A percentile compares a stretch with the other conserved stretches of the same genome.
These are phyloP conservation scores for Himalopsyche kuldschensis DNA, from an alignment of 2,888 invertebrate species.

Conservation along the genomic window DNA sequence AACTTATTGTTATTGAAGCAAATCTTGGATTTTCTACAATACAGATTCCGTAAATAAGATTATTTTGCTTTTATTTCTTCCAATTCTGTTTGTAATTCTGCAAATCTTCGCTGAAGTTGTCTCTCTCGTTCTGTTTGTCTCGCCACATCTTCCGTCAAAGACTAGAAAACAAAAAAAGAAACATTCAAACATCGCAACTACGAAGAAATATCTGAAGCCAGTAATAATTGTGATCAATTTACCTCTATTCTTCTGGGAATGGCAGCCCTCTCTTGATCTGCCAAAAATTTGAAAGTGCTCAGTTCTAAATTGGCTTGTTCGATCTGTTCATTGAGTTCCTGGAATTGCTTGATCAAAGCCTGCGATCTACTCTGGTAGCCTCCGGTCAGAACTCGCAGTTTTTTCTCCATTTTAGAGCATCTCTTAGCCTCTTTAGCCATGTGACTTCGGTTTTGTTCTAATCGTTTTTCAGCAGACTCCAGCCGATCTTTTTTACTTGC, in stretches of 20 bases:
- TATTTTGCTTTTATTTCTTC: conserved; percentile 49
- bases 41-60: not conserved
- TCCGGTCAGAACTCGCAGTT: conserved; percentile 89
- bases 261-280: conserved; percentile 86
- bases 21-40: not conserved
- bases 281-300: conserved; percentile 87
- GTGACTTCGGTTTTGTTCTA: conserved; percentile 91
- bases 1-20: not conserved
- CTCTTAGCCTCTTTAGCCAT: conserved; percentile 97
- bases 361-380: conserved; percentile 68
- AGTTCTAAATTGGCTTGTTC: conserved; percentile 88
- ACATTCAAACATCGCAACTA: not conserved
- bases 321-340: conserved; percentile 84
- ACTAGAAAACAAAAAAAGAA: conserved; percentile 54
- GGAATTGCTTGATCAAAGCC: conserved; percentile 82
- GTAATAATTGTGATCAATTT: conserved; percentile 33
- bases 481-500: conserved; percentile 95
- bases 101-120: conserved; percentile 80
- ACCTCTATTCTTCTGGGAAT: conserved; percentile 89
- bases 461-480: conserved; percentile 87
- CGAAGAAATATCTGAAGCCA: not conserved
- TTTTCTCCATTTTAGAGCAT: conserved; percentile 97
- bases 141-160: conserved; percentile 87
- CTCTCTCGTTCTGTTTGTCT: conserved; percentile 91
- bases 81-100: conserved; percentile 69